Evolutionary conservation across 2,113 vertebrate species (phyloP), one percentile per base, ranked within the genome.

Genomic region (Nerophis lumbriciformis): DNA sequence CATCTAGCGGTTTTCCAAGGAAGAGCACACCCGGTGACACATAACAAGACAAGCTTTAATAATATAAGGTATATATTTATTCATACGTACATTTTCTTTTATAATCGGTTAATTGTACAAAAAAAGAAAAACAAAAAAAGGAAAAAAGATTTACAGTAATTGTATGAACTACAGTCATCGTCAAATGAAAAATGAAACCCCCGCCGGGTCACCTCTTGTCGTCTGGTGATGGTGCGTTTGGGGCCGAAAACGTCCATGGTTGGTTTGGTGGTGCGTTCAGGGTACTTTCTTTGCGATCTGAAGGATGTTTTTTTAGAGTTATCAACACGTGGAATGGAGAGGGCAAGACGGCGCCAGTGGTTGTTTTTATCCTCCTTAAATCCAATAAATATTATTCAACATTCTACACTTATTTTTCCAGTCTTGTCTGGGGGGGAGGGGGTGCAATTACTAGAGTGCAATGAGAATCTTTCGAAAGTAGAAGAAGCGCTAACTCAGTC

Each of bases 61-160:
- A 91, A 91, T 91, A 90, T 90, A 91, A 45, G 85, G 87, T 89
- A 91, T 91, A 91, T 90, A 89, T 90, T 91, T 91, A 91, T 90
- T 90, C 83, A 88, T 91, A 89, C 81, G 72, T 87, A 88, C 87
- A 86, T 89, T 83, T 87, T 89, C 78, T 89, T 89, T 89, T 87
- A 88, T 88, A 45, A 89, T 82, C 77, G 69, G 87, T 90, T 90
- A 90, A 91, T 86, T 88, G 71, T 90, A 89, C 80, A 89, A 90
- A 88, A 88, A 77, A 69, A 59, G 75, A 78, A 67, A 62, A 52
- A 66, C 16, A 47, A 21, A 50, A 60, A 69, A 61, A 74, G 72
- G 42, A 61, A 68, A 82, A 74, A 74, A 66, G 58, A 81, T 88
- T 86, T 88, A 89, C 86, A 90, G 81, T 86, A 88, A 86, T 82